Conservation (phyloP, 2,113 vertebrate species). For the Lipophrys pholis region DNA sequence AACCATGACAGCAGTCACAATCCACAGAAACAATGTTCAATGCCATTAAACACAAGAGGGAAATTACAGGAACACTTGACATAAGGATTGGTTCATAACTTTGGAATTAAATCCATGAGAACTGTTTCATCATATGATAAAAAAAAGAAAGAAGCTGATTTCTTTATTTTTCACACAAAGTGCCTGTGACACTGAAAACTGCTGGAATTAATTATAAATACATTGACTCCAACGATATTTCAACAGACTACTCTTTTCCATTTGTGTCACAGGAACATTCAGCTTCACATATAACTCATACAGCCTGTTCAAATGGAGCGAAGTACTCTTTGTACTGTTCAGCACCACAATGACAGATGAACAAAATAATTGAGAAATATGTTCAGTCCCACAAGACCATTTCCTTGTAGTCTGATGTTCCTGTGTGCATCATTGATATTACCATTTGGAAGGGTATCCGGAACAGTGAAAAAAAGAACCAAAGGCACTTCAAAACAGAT, state of each 20-base stretch:
- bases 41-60: too few species aligned
- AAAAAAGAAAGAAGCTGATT: too few species aligned
- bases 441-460: background rate
- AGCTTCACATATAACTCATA: background rate
- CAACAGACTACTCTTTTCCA: background rate
- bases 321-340: constrained; percentile 13
- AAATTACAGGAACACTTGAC: too few species aligned
- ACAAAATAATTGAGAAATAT: constrained; percentile 15
- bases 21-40: too few species aligned
- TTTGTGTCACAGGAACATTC: background rate
- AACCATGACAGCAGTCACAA: too few species aligned
- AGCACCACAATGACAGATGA: background rate
- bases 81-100: too few species aligned
- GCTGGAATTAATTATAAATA: background rate
- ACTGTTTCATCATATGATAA: too few species aligned
- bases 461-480: constrained; percentile 7
- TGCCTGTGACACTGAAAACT: background rate
- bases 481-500: constrained; percentile 11
- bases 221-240: background rate
- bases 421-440: constrained; percentile 10
- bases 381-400: background rate
- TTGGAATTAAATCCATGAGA: too few species aligned
- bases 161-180: too few species aligned
- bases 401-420: constrained; percentile 8
- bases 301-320: background rate